Evolutionary conservation across 92 coral and sea anemone genomes (phyloP), one percentile per base, ranked within the genome.

Genomic region (Nematostella vectensis): DNA sequence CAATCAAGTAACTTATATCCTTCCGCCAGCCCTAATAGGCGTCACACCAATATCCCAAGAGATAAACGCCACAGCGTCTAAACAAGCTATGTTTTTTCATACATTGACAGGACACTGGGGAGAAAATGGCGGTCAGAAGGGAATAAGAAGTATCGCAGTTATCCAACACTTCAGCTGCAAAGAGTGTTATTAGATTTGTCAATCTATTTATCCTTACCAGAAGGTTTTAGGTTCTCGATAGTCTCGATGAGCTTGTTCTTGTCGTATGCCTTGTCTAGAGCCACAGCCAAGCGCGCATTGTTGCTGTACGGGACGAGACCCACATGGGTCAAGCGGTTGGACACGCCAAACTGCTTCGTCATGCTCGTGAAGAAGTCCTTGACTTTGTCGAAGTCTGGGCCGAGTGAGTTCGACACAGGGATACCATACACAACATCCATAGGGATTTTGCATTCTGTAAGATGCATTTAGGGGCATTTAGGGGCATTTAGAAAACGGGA

Each of bases 401-500:
- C 62, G 11, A 83, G 67, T 2, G 67, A 48, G 16, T 43, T 48
- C 0, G 94, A 70, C 8, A 74, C 77, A 22, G 94, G 94, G 47
- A 83, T 66, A 18, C 87, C 94, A 31, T 63, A 79, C 23, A 83
- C 81, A 0, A 83, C 56, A 55, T 83, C 94, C 59, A 79, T 62
- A 8, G 82, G 62, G 12, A 62, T 58, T 16, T 59, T 61, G 30
- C 94, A 83, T 15, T 63, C 94, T 83, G 61, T 18, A 67, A 59
- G 27, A 18, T 22, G 16, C 15, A 30, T 26, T n/a, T n/a, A n/a
- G n/a, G n/a, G n/a, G n/a, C n/a, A 54, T n/a, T 22, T 30, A 27
- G 11, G 30, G 1, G 31, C 19, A 3, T 1, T n/a, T 53, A 53
- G 3, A n/a, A 16, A 29, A 1, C 49, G 1, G 31, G 16, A 19